phyloP scores from a whole-genome alignment of 2,113 vertebrate genomes.

The Takifugu flavidus region DNA sequence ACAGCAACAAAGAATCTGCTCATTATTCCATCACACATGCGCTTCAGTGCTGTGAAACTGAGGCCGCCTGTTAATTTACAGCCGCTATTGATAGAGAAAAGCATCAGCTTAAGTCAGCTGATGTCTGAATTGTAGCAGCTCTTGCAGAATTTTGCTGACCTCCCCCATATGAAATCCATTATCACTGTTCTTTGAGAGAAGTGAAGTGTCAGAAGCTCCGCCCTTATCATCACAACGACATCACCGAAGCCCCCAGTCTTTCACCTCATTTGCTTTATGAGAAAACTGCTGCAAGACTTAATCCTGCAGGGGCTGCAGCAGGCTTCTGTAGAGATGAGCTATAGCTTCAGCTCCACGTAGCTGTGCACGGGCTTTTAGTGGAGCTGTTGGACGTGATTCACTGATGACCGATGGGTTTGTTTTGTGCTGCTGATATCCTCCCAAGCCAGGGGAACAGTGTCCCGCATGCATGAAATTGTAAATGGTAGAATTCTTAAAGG shows the following conservation, averaged over 20 bases:
- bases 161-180: not conserved
- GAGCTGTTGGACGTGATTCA: slow-evolving; percentile 3
- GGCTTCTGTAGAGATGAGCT: slow-evolving; percentile 23
- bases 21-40: too few relatives aligned
- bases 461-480: slow-evolving; percentile 21
- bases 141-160: not conserved
- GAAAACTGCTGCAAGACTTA: slow-evolving; percentile 19
- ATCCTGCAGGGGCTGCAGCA: slow-evolving; percentile 12
- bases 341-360: slow-evolving; percentile 19
- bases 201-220: not conserved
- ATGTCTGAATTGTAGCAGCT: not conserved
- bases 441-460: slow-evolving; percentile 18
- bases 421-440: slow-evolving; percentile 12
- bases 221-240: not conserved
- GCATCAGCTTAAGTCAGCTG: too few relatives aligned
- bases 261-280: slow-evolving; percentile 17
- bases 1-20: too few relatives aligned
- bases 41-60: too few relatives aligned
- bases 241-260: not conserved
- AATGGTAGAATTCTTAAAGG: too few relatives aligned
- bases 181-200: not conserved
- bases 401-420: slow-evolving; percentile 1
- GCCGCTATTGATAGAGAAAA: too few relatives aligned
- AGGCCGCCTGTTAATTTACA: too few relatives aligned
- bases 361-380: not conserved